Evolutionary conservation across 2,888 invertebrate genomes (phyloP).

Genomic region (Coremacera marginata): DNA sequence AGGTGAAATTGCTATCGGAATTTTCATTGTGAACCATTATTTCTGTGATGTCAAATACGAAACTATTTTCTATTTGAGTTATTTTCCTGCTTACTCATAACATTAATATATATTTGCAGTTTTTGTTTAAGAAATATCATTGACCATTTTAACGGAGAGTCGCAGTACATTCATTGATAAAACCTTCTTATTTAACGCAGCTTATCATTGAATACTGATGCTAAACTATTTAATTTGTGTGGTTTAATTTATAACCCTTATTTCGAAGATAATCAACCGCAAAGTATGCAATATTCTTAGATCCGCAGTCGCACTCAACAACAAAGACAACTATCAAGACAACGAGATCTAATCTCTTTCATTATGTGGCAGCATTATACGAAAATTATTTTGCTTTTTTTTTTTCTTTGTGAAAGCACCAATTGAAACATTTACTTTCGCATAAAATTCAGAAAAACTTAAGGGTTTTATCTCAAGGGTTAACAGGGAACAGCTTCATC

Average conservation of each 20-base stretch:
- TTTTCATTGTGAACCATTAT: no score
- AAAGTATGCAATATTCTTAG: neutral
- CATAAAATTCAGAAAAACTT: neutral
- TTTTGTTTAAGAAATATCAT: no score
- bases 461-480: neutral
- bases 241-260: slow-evolving; percentile 49
- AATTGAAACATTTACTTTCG: slow-evolving; percentile 12
- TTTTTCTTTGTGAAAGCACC: neutral
- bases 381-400: slow-evolving; percentile 3
- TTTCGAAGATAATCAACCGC: slow-evolving; percentile 9
- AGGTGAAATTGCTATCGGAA: no score
- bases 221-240: slow-evolving; percentile 54
- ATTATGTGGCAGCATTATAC: slow-evolving; percentile 24
- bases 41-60: no score
- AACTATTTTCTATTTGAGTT: no score
- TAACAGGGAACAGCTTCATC: slow-evolving; percentile 8
- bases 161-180: no score
- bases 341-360: slow-evolving; percentile 3
- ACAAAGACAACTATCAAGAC: neutral
- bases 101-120: no score
- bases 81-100: no score
- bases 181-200: no score
- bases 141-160: no score
- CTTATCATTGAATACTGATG: no score
- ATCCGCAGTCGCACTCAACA: neutral